Base-by-base conservation (phyloP, 2,888 invertebrate species). In the Phortica magna region DNA sequence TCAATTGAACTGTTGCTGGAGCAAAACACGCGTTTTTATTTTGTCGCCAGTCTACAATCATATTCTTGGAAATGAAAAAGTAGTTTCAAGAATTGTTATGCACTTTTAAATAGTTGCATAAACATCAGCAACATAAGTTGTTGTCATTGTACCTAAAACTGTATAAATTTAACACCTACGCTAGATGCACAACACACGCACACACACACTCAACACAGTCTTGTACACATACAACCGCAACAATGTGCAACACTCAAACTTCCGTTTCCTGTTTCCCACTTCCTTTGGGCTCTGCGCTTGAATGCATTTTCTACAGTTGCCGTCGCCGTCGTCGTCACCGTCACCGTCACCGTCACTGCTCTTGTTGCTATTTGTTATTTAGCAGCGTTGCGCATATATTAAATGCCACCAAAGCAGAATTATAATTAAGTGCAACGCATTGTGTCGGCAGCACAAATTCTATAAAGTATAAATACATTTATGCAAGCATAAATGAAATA, bases 171-270 rank as follows among this genome's bases (percentile, higher is more conserved):
- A 87, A 87, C 85, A 85, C 85, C 88, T 85, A 83, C 57, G 19
- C 82, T 83, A 81, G 83, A 86, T 83, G 83, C 83, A 79, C 80
- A 78, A 65, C 53, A 53, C 70, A 76, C 6, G 43, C 76, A 78
- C 76, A 76, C 73, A 74, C 74, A 71, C 77, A 67, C 77, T 59
- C 83, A 79, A 80, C 77, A 74, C 53, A 53, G 67, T 76, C 53
- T 55, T 17, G 14, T 7, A n/a, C 6, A 43, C 75, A 78, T 76
- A 76, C 71, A 59, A 17, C 17, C 10, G 55, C 57, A 82, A 81
- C 81, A 85, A 81, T 85, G 88, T 82, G 83, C 84, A 85, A 88
- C 85, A 85, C 85, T 86, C 85, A 88, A 84, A 85, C 85, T 86
- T 85, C 85, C 85, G 85, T 79, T 88, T 85, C 86, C 88, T 79